Conservation (phyloP, 2,113 vertebrate species). For the Ardeotis arabs region DNA sequence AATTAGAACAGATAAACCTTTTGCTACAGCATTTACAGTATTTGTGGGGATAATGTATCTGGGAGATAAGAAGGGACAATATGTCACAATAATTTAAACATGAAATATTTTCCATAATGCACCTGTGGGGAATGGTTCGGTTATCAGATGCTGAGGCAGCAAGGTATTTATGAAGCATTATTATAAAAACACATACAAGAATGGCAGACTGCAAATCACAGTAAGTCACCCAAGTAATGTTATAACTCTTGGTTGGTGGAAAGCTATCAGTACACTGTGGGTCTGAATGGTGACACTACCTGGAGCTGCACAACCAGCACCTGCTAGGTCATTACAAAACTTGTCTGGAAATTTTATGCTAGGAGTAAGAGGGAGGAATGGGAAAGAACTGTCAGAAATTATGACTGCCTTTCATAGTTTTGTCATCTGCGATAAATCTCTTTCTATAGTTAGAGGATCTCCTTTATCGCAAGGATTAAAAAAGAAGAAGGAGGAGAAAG, state of each 20-base stretch:
- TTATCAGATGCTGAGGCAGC: slow-evolving; percentile 47
- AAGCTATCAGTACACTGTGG: not conserved
- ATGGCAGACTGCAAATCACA: slow-evolving; percentile 14
- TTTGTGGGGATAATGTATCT: slow-evolving; percentile 43
- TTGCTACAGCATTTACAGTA: slow-evolving; percentile 22
- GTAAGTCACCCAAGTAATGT: not conserved
- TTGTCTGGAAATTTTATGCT: slow-evolving; percentile 56
- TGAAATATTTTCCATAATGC: slow-evolving; percentile 23
- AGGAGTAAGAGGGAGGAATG: slow-evolving; percentile 1
- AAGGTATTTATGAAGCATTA: slow-evolving; percentile 31
- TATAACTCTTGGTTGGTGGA: not conserved
- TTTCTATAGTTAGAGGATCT: slow-evolving; percentile 36
- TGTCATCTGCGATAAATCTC: slow-evolving; percentile 61
- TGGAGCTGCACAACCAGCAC: not conserved
- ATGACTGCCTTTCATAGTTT: slow-evolving; percentile 40
- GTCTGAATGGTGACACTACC: slow-evolving; percentile 9
- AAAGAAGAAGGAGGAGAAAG: not conserved
- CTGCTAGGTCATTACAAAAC: slow-evolving; percentile 49
- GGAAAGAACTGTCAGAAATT: slow-evolving; percentile 49
- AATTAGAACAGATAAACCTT: slow-evolving; percentile 61
- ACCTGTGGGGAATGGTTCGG: not conserved
- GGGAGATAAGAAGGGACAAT: slow-evolving; percentile 38
- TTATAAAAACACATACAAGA: slow-evolving; percentile 13
- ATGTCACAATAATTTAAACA: slow-evolving; percentile 54
- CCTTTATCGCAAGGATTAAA: slow-evolving; percentile 37